Percentiles rank a stretch among this genome's conserved stretches.
phyloP scores from a whole-genome alignment of 2,113 vertebrate species.

The Notarius lentiginosus region DNA sequence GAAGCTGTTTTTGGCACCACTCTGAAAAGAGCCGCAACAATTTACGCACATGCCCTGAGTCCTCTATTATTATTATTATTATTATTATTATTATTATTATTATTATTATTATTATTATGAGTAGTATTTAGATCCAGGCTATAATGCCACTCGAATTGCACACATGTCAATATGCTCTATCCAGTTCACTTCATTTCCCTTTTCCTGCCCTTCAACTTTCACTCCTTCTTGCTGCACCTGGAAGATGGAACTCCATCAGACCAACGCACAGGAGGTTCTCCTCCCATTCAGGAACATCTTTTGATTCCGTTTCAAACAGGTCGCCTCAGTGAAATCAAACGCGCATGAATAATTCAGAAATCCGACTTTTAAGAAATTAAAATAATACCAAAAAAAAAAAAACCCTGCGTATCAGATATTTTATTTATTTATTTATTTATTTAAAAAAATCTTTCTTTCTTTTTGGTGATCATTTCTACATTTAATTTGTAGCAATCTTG shows the following conservation, averaged over 20 bases:
- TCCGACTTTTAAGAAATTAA: neutral
- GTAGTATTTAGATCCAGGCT: neutral
- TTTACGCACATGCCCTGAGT: neutral
- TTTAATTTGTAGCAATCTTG: neutral
- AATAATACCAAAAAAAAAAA: too few relatives aligned
- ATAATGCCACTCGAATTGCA: neutral
- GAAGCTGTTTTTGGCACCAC: conserved; percentile 23
- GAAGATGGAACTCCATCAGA: neutral
- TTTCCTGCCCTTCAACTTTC: neutral
- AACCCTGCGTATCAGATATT: too few relatives aligned
- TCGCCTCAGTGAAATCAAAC: neutral
- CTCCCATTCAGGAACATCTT: too few relatives aligned
- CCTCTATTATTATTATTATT: neutral
- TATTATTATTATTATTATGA: neutral
- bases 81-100: conserved; percentile 9
- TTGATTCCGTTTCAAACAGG: neutral
- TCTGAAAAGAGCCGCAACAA: neutral
- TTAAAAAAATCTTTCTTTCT: neutral
- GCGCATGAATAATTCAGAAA: neutral
- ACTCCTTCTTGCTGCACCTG: neutral
- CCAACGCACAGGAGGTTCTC: neutral
- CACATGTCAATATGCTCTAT: neutral
- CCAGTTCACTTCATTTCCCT: neutral
- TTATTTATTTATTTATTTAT: neutral
- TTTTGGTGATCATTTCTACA: neutral